Base-by-base conservation (phyloP, 2,113 vertebrate species). In the Peromyscus maniculatus region DNA sequence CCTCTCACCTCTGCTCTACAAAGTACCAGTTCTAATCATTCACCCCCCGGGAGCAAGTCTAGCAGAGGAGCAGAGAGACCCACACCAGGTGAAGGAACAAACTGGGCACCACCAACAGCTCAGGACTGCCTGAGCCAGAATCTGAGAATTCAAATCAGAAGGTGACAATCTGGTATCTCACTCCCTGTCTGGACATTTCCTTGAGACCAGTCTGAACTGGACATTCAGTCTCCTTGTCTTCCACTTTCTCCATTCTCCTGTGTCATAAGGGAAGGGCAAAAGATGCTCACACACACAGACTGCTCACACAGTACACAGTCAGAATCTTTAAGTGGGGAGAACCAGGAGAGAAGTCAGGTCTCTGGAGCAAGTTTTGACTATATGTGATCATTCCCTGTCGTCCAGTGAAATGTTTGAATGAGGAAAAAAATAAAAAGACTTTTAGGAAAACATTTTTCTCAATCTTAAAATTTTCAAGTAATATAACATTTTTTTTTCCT, bases 381-480 rank as follows among this genome's bases (percentile, higher is more conserved):
- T 79, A 92, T 69, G 16, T 93, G n/a, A 97, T 67, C 94, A 94
- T 93, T 92, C 84, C 24, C 66, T 33, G 97, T 43, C 3, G 75
- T 59, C 80, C 80, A 88, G 57, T 90, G 49, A 92, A 52, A 43
- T 39, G 13, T 74, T 67, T 77, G 7, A 11, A 86, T 62, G 1
- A 88, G 26, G 71, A 39, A 95, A 52, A 96, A 95, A 55, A 55
- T 55, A 15, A 64, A 57, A 86, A 77, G 46, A 83, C 13, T 87
- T 7, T 57, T 91, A 62, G 22, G 94, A 96, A 97, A 62, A 57
- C 6, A 83, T 94, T 87, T 91, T 95, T 74, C 43, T 96, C 84
- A 66, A 66, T 21, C 43, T 97, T 95, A 79, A 67, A 91, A 75
- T 52, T 87, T 92, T 91, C 57, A 94, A 84, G 49, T 64, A 83